phyloP scores from a whole-genome alignment of 2,888 invertebrate genomes.

The Julus scandinavius region DNA sequence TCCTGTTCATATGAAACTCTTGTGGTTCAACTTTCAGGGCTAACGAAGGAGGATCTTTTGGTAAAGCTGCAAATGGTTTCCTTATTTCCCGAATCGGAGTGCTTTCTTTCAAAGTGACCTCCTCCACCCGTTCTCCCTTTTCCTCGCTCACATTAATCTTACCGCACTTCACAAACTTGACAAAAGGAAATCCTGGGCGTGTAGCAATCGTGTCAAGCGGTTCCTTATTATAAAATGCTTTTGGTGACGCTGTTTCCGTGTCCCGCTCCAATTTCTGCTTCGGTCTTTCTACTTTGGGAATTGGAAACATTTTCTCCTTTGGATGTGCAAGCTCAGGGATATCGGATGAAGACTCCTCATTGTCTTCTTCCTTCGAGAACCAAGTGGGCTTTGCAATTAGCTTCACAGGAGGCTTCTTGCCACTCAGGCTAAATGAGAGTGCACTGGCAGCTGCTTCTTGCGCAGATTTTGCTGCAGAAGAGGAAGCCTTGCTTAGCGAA shows the following conservation, averaged over 20 bases:
- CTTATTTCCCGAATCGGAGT: not conserved
- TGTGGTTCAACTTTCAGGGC: not conserved
- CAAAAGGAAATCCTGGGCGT: slow-evolving; percentile 52
- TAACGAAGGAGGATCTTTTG: not conserved
- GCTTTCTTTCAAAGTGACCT: not conserved
- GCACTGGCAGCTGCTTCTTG: not conserved
- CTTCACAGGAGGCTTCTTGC: slow-evolving; percentile 54
- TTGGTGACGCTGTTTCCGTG: not conserved
- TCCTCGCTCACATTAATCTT: not conserved
- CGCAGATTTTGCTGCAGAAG: not conserved
- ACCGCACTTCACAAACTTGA: slow-evolving; percentile 53
- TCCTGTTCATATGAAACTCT: not conserved
- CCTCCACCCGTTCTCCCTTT: not conserved
- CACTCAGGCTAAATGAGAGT: slow-evolving; percentile 56
- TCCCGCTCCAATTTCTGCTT: not conserved
- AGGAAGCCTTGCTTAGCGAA: slow-evolving; percentile 63
- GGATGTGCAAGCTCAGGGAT: not conserved
- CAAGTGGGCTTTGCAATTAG: slow-evolving; percentile 51
- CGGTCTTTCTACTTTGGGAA: not conserved
- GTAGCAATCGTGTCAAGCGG: not conserved
- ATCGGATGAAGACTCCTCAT: slow-evolving; percentile 37
- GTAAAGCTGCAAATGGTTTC: not conserved
- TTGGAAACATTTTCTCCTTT: not conserved
- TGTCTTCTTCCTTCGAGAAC: slow-evolving; percentile 52
- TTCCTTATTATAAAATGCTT: slow-evolving; percentile 14